Base-by-base conservation (phyloP, 2,888 invertebrate species). In the Phengaris alcon region DNA sequence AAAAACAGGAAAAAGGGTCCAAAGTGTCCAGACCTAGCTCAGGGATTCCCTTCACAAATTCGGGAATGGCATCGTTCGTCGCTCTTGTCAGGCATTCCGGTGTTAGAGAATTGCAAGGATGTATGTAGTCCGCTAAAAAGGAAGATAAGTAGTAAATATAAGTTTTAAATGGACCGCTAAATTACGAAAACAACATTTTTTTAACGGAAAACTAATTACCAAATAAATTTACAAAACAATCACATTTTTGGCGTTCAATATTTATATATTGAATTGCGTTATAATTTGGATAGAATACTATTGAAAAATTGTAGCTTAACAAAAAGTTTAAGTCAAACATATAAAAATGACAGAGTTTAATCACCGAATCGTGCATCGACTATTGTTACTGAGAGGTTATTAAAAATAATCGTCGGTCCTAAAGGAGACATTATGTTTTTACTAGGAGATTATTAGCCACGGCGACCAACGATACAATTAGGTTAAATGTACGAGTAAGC, bases 31-130 rank as follows among this genome's bases (percentile, higher is more conserved):
- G 83, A 12, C 83, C 86, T 0, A 93, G 84, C 6, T 85, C 74
- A 0, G 90, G 89, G 0, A 88, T 82, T 0, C 93, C 93, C 75
- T 90, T 89, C 2, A 92, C 92, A 64, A 93, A 93, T 0, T 86
- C 82, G 8, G 91, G 91, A 1, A 93, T 82, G 0, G 93, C 92
- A 3, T 86, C 82, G 78, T 90, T 91, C 3, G 91, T 89, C 2
- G 93, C 78, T 79, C 86, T 86, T 2, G 90, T 78, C 0, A 93
- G 80, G 64, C 93, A 93, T 59, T 81, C 86, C 73, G 83, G 82
- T 7, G 85, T 83, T 0, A 92, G 90, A 0, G 81, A 84, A 73
- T 88, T 88, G 81, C 93, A 93, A 0, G 91, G 90, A 55, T 85
- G 86, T 68, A 93, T 93, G 80, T 76, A 93, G 79, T 92, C 90